Evolutionary conservation across 2,888 invertebrate genomes (phyloP).

Genomic region (Drosophila mimetica): DNA sequence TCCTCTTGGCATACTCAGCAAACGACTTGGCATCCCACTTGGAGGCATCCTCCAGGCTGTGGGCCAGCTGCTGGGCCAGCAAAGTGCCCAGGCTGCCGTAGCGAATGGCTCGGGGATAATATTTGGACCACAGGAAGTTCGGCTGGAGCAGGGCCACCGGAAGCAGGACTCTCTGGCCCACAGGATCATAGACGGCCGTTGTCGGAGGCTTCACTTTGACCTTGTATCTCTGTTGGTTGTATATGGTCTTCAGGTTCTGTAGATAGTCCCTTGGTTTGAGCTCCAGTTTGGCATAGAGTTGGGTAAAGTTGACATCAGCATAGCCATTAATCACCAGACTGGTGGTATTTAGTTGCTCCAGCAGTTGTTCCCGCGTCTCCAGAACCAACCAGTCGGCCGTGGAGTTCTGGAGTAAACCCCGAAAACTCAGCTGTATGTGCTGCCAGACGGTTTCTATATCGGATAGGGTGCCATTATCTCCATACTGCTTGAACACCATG

Average conservation of each 20-base stretch:
- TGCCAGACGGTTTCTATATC: conserved; percentile 78
- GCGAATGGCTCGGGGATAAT: conserved; percentile 79
- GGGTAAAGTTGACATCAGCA: conserved; percentile 60
- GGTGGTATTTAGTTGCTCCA: conserved; percentile 68
- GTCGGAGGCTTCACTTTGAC: conserved; percentile 17
- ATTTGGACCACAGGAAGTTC: conserved; percentile 78
- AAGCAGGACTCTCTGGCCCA: conserved; percentile 68
- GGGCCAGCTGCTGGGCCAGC: conserved; percentile 78
- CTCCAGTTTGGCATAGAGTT: conserved; percentile 52
- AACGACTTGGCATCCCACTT: conserved; percentile 75
- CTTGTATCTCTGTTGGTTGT: conserved; percentile 39
- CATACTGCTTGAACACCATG: conserved; percentile 67
- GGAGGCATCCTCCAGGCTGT: conserved; percentile 71
- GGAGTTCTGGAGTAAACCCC: conserved; percentile 49
- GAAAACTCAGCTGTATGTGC: conserved; percentile 69
- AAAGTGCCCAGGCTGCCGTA: conserved; percentile 78
- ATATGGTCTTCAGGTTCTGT: conserved; percentile 62
- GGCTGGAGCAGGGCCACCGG: conserved; percentile 78
- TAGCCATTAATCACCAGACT: conserved; percentile 66
- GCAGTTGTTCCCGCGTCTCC: conserved; percentile 56
- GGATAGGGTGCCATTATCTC: conserved; percentile 52
- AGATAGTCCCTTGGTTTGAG: conserved; percentile 62
- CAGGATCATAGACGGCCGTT: conserved; percentile 56
- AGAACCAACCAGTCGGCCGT: conserved; percentile 65
- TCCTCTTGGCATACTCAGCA: conserved; percentile 63